Percentiles rank a stretch among this genome's conserved stretches.
Evolutionary conservation across 2,888 invertebrate species (phyloP).

Genomic region (Synergus gifuensis): DNA sequence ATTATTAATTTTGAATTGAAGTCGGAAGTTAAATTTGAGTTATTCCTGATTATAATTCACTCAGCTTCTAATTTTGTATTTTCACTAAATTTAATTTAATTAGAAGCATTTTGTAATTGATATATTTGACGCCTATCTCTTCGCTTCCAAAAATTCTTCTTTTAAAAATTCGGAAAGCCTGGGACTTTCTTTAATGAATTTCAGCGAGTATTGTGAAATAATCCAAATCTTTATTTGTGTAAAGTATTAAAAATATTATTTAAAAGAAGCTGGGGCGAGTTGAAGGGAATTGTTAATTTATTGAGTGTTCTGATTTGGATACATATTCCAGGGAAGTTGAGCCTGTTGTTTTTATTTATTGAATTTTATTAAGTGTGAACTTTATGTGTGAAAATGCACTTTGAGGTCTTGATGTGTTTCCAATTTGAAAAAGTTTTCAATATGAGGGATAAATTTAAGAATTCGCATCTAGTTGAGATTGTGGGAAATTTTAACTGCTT

Average conservation of each 20-base stretch:
- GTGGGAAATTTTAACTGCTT: background rate
- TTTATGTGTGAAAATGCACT: background rate
- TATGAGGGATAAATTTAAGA: background rate
- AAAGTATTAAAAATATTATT: constrained; percentile 34
- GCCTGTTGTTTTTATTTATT: constrained; percentile 34
- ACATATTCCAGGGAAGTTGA: constrained; percentile 28
- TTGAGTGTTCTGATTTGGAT: constrained; percentile 13
- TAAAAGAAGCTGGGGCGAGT: constrained; percentile 3
- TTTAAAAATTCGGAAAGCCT: background rate
- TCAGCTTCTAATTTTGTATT: background rate
- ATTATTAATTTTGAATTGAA: background rate
- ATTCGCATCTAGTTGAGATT: background rate
- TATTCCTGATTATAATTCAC: background rate
- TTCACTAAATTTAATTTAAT: background rate
- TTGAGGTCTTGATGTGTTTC: background rate
- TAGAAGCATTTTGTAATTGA: too few relatives aligned
- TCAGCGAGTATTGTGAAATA: background rate
- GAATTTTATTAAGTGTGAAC: background rate
- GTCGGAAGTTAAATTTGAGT: too few relatives aligned
- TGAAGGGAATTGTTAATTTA: constrained; percentile 34
- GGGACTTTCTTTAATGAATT: background rate
- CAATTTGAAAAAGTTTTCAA: background rate
- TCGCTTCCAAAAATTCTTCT: background rate
- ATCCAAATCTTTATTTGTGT: constrained; percentile 17
- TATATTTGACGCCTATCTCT: background rate